phyloP scores from a whole-genome alignment of 2,113 vertebrate genomes.

The Narcine bancroftii region DNA sequence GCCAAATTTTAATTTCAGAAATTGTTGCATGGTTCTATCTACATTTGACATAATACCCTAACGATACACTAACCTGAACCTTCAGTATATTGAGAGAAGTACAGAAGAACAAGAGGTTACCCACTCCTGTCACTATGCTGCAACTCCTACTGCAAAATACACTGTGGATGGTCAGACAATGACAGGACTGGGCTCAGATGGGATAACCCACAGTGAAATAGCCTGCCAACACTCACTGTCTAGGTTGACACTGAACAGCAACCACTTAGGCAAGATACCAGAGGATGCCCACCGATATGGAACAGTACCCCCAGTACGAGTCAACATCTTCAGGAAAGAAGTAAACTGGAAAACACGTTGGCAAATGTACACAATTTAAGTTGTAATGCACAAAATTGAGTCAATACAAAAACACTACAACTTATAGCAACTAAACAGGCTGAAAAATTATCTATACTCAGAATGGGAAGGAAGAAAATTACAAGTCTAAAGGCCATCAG shows the following conservation, averaged over 20 bases:
- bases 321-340: constrained; percentile 27
- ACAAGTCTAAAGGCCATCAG: neutral
- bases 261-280: constrained; percentile 27
- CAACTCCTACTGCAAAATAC: neutral
- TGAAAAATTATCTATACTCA: neutral
- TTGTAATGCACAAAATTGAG: constrained; percentile 6
- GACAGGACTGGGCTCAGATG: constrained; percentile 20
- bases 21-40: neutral
- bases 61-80: neutral
- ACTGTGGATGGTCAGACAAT: constrained; percentile 21
- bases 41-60: neutral
- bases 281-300: constrained; percentile 23
- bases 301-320: constrained; percentile 25
- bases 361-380: constrained; percentile 24
- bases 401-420: constrained; percentile 13
- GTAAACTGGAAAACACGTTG: constrained; percentile 17
- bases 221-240: constrained; percentile 31
- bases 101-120: neutral
- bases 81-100: neutral
- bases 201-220: constrained; percentile 23
- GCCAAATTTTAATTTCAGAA: neutral
- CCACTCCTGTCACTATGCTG: constrained; percentile 13
- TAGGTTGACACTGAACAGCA: constrained; percentile 22
- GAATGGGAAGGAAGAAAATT: neutral
- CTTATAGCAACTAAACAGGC: neutral